These are phyloP conservation scores for Amphipoea lucens DNA, from an alignment of 2,888 invertebrate species.

Conservation along the genomic window DNA sequence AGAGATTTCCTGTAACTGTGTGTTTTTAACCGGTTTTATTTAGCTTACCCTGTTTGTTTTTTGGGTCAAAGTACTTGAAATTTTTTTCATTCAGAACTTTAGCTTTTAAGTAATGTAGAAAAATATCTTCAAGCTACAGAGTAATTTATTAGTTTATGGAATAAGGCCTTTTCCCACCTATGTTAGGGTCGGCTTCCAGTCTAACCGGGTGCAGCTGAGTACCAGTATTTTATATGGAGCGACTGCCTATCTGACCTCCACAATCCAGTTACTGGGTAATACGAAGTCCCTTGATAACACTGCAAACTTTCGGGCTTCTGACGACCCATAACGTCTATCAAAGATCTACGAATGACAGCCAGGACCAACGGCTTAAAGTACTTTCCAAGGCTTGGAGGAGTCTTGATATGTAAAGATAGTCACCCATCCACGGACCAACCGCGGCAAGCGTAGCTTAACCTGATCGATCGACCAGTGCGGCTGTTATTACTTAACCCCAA, in stretches of 20 bases:
- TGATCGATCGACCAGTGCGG: neutral
- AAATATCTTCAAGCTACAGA: conserved; percentile 12
- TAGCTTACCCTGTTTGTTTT: too few species aligned
- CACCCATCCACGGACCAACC: neutral
- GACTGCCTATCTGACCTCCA: neutral
- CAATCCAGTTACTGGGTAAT: neutral
- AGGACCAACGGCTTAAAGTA: too few species aligned
- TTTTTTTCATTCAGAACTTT: conserved; percentile 6
- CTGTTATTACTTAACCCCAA: neutral
- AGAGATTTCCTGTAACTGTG: conserved; percentile 21
- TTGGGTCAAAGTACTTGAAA: too few species aligned
- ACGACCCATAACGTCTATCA: neutral
- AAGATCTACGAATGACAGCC: neutral
- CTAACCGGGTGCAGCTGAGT: neutral
- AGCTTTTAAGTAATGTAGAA: conserved; percentile 22
- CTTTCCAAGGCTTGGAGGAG: too few species aligned
- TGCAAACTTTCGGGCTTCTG: neutral
- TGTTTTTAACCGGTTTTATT: too few species aligned
- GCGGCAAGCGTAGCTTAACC: too few species aligned
- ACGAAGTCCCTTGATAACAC: neutral
- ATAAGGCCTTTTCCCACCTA: neutral
- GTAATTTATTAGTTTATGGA: neutral
- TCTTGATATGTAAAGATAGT: neutral
- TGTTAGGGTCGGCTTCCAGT: neutral
- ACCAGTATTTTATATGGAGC: neutral